Base-by-base conservation (phyloP, 2,888 invertebrate species). In the Rutpela maculata region DNA sequence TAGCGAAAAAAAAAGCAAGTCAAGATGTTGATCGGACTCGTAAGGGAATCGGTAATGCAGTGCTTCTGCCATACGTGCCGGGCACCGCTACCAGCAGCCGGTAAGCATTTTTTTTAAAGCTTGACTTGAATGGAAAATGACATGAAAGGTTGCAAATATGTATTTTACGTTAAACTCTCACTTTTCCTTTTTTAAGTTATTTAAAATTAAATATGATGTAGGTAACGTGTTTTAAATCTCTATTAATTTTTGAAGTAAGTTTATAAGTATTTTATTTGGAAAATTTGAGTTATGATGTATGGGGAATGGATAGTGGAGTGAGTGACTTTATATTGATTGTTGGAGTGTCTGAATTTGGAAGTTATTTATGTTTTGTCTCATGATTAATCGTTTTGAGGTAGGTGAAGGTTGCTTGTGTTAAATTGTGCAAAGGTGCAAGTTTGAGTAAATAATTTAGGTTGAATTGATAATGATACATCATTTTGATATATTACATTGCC, bases 1-100 rank as follows among this genome's bases (percentile, higher is more conserved):
- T 56, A 67, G 55, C 26, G 72, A 76, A 63, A 62, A 75, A 43
- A 74, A 38, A 76, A 22, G 15, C 18, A 26, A 18, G 73, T 77
- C 88, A 91, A 90, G 84, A 97, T 97, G 97, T 92, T 97, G 93
- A 96, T 97, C 92, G 95, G 95, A 90, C 93, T 97, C 88, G 96
- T 97, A 90, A 95, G 96, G 91, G 96, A 97, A 91, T 97, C 96
- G 90, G 96, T 97, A 90, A 93, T 96, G 94, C 95, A 96, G 93
- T 97, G 97, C 92, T 96, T 97, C 93, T 97, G 97, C 92, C 96
- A 96, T 92, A 95, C 96, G 91, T 97, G 96, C 94, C 95, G 96
- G 90, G 95, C 95, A 87, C 96, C 96, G 84, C 90, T 95, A 88
- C 94, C 95, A 89, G 92, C 94, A 91, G 94, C 94, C 92, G 94